Evolutionary conservation across 2,113 vertebrate species (phyloP).

Genomic region (Dasyornis broadbenti): DNA sequence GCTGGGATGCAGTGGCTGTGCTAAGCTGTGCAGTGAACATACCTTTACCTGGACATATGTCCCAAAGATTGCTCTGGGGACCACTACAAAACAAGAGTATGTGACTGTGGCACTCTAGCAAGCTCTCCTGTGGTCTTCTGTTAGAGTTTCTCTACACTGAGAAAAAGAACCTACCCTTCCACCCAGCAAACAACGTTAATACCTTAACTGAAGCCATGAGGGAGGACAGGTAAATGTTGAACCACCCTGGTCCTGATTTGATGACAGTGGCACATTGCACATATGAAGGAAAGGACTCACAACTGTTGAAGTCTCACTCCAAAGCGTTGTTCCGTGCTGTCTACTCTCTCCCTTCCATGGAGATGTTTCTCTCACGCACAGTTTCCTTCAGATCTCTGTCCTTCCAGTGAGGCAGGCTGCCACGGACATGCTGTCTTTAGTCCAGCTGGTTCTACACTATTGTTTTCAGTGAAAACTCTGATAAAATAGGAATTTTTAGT

Average conservation of each 20-base stretch:
- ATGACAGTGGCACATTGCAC: rapidly evolving
- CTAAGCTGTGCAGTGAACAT: not conserved
- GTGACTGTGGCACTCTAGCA: not conserved
- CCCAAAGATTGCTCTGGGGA: not conserved
- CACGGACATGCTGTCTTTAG: rapidly evolving
- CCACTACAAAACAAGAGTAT: not conserved
- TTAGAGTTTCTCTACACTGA: not conserved
- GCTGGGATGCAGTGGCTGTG: not conserved
- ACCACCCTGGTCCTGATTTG: not conserved
- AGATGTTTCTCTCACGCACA: not conserved
- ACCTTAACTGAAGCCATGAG: not conserved
- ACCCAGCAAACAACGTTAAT: not conserved
- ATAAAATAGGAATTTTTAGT: not conserved
- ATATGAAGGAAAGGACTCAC: not conserved
- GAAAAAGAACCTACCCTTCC: not conserved
- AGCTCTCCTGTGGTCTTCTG: not conserved
- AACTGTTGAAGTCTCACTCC: not conserved
- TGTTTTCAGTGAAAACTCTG: not conserved
- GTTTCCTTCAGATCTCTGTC: not conserved
- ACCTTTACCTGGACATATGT: not conserved
- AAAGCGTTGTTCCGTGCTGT: not conserved
- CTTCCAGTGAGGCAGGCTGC: not conserved
- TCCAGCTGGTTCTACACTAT: not conserved
- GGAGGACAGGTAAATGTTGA: not conserved
- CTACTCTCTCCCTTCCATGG: not conserved